Evolutionary conservation across 2,888 invertebrate genomes (phyloP).

Genomic region (Clostera curtula): DNA sequence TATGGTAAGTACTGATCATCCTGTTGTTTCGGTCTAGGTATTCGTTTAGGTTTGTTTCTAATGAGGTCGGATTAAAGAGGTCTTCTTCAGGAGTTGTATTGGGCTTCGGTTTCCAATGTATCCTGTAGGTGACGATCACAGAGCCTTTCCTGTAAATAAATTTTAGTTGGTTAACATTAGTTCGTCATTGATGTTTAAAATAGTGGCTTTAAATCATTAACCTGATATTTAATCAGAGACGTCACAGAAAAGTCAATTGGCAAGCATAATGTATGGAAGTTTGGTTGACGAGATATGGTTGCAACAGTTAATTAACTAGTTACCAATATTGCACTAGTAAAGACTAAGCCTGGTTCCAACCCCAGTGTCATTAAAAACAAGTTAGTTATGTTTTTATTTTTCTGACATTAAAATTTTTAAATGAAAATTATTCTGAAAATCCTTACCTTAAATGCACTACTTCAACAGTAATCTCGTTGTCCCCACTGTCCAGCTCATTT

Average conservation of each 20-base stretch:
- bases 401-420: neutral
- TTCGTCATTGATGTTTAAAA: too few relatives aligned
- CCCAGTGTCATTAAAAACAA: too few relatives aligned
- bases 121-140: conserved; percentile 77
- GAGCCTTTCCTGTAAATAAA: conserved; percentile 76
- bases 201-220: too few relatives aligned
- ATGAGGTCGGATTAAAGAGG: conserved; percentile 58
- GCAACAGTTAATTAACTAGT: too few relatives aligned
- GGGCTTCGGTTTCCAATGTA: conserved; percentile 77
- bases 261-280: too few relatives aligned
- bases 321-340: too few relatives aligned
- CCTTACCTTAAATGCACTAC: conserved; percentile 77
- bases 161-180: neutral
- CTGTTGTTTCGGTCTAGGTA: conserved; percentile 67
- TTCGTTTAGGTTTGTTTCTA: conserved; percentile 63
- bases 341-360: too few relatives aligned
- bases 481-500: conserved; percentile 64
- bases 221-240: too few relatives aligned
- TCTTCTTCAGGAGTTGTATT: conserved; percentile 56
- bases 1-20: conserved; percentile 68
- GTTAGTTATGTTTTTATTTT: neutral
- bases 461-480: conserved; percentile 75
- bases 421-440: conserved; percentile 1
- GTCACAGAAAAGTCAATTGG: too few relatives aligned
- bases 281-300: too few relatives aligned